Percentiles rank a stretch among this genome's conserved stretches.
These are phyloP conservation scores for Spodoptera picta DNA, from an alignment of 2,888 invertebrate genomes.

Conservation along the genomic window DNA sequence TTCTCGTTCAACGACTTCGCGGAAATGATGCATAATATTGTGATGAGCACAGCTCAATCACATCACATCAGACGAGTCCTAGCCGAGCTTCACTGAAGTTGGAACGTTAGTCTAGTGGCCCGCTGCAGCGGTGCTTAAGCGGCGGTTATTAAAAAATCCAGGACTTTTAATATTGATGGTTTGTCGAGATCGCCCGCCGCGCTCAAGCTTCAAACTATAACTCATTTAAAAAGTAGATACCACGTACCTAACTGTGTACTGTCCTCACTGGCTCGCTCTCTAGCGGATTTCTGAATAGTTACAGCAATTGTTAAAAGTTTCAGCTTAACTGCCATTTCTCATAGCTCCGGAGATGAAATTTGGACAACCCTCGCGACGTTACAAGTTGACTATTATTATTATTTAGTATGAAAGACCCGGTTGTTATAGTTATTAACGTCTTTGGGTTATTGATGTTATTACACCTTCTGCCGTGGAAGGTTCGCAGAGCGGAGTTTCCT, in stretches of 20 bases:
- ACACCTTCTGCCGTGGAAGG: constrained; percentile 15
- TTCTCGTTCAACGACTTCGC: no score
- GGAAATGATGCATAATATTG: no score
- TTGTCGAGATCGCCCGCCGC: constrained; percentile 26
- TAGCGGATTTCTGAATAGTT: constrained; percentile 56
- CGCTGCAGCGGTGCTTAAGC: constrained; percentile 1
- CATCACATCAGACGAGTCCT: constrained; percentile 1
- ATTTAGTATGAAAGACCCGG: constrained; percentile 54
- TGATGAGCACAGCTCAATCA: constrained; percentile 8
- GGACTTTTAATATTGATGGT: constrained; percentile 41
- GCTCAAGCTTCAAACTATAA: constrained; percentile 42
- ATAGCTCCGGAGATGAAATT: constrained; percentile 63
- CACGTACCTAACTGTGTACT: constrained; percentile 7
- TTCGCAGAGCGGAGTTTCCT: constrained; percentile 8
- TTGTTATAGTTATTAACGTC: constrained; percentile 42
- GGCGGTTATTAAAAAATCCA: constrained; percentile 31
- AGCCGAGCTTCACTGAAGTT: constrained; percentile 10
- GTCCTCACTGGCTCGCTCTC: constrained; percentile 35
- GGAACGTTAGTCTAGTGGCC: constrained; percentile 9
- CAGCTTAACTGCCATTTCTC: constrained; percentile 60
- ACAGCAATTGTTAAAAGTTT: constrained; percentile 64
- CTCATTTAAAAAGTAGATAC: constrained; percentile 56
- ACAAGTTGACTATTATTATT: constrained; percentile 57
- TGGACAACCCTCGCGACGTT: constrained; percentile 57
- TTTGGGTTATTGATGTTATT: constrained; percentile 48